These are phyloP conservation scores for Rhagoletis pomonella DNA, from an alignment of 1,140 invertebrate genomes.

Conservation along the genomic window DNA sequence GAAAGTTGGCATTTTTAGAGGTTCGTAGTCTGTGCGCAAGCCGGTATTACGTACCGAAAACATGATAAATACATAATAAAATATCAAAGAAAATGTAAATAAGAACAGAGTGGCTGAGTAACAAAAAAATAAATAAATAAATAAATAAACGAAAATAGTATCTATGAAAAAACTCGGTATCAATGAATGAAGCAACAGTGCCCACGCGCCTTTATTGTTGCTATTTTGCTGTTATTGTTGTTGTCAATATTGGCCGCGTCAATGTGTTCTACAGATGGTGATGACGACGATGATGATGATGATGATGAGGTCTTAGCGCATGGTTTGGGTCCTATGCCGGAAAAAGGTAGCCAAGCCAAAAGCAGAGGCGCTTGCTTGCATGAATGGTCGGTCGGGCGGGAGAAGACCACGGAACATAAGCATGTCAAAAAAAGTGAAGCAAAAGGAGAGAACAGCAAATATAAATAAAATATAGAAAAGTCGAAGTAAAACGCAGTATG, in stretches of 20 bases:
- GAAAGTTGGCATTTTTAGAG: neutral
- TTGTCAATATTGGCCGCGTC: neutral
- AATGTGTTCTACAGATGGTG: neutral
- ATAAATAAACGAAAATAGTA: conserved; percentile 1
- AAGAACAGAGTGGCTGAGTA: neutral
- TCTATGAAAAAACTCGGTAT: neutral
- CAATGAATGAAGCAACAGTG: conserved; percentile 31
- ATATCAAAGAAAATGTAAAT: conserved; percentile 30
- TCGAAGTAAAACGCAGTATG: neutral
- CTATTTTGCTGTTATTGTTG: neutral
- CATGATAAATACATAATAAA: conserved; percentile 36
- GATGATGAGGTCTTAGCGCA: neutral
- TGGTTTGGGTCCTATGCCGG: neutral
- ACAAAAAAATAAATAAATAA: neutral
- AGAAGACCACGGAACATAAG: neutral
- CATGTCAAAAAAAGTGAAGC: too few relatives aligned
- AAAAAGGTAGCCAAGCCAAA: too few relatives aligned
- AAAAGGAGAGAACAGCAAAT: neutral
- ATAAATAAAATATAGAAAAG: conserved; percentile 12
- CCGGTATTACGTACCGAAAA: neutral
- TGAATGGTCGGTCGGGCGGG: neutral
- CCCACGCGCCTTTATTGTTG: neutral
- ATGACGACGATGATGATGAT: too few relatives aligned
- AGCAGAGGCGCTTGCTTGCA: conserved; percentile 24
- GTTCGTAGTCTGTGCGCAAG: neutral